Conservation (phyloP, 2,888 invertebrate species). For the Erebia ligea region DNA sequence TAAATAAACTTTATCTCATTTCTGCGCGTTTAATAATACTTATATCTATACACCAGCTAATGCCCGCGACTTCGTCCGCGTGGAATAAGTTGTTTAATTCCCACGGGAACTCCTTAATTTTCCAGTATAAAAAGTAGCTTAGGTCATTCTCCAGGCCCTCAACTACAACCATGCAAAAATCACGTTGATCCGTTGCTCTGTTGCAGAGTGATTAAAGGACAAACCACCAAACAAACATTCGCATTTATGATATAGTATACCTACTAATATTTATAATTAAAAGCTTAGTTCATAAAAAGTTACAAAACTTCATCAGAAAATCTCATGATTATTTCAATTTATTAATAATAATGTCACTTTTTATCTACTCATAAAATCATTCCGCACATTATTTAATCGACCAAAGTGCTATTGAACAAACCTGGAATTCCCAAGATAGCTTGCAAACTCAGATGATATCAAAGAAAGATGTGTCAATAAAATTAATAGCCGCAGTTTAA, state of each 20-base stretch:
- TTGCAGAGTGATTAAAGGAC: too few relatives aligned
- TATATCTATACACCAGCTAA: conserved; percentile 19
- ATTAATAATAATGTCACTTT: neutral
- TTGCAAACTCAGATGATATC: neutral
- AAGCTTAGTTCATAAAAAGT: neutral
- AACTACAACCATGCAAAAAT: too few relatives aligned
- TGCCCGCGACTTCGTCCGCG: too few relatives aligned
- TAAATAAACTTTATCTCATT: conserved; percentile 68
- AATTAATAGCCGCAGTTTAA: neutral
- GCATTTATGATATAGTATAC: conserved; percentile 50
- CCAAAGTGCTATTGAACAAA: neutral
- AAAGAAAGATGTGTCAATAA: conserved; percentile 3
- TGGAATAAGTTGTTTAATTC: too few relatives aligned
- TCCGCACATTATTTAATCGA: neutral
- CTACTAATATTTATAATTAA: too few relatives aligned
- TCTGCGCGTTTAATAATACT: conserved; percentile 52
- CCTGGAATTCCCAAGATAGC: neutral
- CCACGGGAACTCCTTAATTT: too few relatives aligned
- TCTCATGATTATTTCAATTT: neutral
- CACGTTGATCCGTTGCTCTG: too few relatives aligned
- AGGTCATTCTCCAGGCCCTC: too few relatives aligned
- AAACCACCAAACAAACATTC: too few relatives aligned
- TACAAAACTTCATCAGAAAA: neutral
- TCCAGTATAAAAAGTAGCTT: too few relatives aligned
- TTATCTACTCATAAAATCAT: neutral